These are phyloP conservation scores for Falco columbarius DNA, from an alignment of 2,797 vertebrate genomes.

Conservation along the genomic window DNA sequence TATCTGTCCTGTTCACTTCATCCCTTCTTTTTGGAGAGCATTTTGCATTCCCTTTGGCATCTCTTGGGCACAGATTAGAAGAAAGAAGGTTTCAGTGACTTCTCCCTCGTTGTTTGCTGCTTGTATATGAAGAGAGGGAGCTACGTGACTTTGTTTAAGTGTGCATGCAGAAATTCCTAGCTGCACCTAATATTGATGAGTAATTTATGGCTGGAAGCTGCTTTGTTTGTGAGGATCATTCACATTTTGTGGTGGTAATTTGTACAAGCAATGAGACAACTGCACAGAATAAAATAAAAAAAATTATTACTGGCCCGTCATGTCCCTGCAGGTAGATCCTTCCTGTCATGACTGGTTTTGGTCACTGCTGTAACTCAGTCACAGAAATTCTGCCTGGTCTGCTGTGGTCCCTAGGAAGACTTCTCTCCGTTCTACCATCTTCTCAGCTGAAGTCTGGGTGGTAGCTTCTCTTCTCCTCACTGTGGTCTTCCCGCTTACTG, in stretches of 20 bases:
- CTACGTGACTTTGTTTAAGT: background rate
- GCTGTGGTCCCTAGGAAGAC: background rate
- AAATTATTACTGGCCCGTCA: background rate
- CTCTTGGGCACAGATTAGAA: background rate
- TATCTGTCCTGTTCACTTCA: background rate
- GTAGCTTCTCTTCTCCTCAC: background rate
- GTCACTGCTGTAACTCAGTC: background rate
- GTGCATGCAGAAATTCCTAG: background rate
- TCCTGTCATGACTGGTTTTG: background rate
- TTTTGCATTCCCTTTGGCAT: background rate
- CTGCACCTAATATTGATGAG: background rate
- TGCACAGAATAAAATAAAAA: background rate
- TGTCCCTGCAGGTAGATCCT: background rate
- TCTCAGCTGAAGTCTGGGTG: background rate
- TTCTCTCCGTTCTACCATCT: background rate
- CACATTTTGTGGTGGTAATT: background rate
- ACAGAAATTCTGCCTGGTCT: background rate
- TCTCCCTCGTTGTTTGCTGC: background rate
- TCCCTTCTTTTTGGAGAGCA: background rate
- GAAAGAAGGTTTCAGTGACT: background rate
- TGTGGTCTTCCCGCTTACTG: background rate
- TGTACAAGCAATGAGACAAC: background rate
- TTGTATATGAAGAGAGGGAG: background rate
- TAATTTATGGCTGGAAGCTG: background rate
- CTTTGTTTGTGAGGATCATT: background rate